Evolutionary conservation across 2,113 vertebrate species (phyloP).

Genomic region (Mus spicilegus): DNA sequence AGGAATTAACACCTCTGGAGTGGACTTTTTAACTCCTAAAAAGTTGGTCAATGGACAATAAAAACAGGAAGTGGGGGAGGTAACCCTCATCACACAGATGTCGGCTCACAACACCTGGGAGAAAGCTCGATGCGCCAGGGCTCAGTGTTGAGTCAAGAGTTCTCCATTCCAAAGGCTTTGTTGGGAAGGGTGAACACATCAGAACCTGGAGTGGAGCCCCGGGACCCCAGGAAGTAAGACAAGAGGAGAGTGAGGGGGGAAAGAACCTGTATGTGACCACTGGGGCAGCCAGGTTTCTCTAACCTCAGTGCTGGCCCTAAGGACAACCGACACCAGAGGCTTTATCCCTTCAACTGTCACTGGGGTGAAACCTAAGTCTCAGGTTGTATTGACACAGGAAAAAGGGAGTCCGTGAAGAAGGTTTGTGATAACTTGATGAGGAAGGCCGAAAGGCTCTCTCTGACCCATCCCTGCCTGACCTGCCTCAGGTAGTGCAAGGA

Average conservation of each 20-base stretch:
- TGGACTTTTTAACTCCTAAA: not conserved
- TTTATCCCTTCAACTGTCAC: not conserved
- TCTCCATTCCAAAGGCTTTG: not conserved
- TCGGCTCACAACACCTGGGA: not conserved
- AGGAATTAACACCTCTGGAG: not conserved
- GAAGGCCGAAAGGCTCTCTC: not conserved
- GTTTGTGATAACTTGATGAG: not conserved
- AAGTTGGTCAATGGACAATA: not conserved
- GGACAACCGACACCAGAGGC: not conserved
- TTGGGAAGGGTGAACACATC: not conserved
- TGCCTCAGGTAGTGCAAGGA: not conserved
- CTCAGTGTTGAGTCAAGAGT: not conserved
- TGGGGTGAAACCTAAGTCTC: not conserved
- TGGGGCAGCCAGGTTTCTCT: not conserved
- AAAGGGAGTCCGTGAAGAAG: fast-evolving
- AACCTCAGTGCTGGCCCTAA: not conserved
- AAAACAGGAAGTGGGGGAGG: not conserved
- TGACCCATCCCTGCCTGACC: not conserved
- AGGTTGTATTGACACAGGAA: fast-evolving
- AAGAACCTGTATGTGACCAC: fast-evolving
- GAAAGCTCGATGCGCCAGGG: not conserved
- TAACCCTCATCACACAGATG: not conserved
- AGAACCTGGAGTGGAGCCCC: not conserved
- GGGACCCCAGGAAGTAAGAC: not conserved
- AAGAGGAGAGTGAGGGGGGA: not conserved